phyloP scores from a whole-genome alignment of 2,113 vertebrate genomes.

The Pterocles orientalis region DNA sequence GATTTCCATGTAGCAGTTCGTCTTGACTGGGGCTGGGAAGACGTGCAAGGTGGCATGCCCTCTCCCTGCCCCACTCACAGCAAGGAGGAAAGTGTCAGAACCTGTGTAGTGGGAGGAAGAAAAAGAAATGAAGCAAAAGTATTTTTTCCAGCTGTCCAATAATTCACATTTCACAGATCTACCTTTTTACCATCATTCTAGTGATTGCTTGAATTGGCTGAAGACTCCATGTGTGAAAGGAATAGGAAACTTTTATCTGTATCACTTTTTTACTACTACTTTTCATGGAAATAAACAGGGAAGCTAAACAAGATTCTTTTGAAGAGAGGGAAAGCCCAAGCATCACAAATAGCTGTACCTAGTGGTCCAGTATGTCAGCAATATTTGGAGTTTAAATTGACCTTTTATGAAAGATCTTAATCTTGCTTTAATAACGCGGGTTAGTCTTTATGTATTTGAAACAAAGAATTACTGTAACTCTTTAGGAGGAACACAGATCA shows the following conservation, averaged over 20 bases:
- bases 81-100: neutral
- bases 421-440: neutral
- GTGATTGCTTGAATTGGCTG: neutral
- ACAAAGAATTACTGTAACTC: neutral
- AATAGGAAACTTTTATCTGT: neutral
- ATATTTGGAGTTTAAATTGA: neutral
- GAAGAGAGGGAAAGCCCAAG: neutral
- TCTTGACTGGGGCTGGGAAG: neutral
- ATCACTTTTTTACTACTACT: neutral
- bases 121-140: neutral
- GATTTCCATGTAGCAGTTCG: neutral
- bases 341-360: neutral
- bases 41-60: rapidly evolving
- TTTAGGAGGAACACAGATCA: neutral
- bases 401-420: neutral
- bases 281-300: neutral
- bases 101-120: neutral
- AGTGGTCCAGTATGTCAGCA: neutral
- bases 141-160: neutral
- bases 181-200: neutral
- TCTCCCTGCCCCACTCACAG: neutral
- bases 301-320: neutral
- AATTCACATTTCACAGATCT: neutral
- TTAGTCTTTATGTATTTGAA: neutral
- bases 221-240: neutral